These are phyloP conservation scores for Thomomys bottae DNA, from an alignment of 2,113 vertebrate species.

Conservation along the genomic window DNA sequence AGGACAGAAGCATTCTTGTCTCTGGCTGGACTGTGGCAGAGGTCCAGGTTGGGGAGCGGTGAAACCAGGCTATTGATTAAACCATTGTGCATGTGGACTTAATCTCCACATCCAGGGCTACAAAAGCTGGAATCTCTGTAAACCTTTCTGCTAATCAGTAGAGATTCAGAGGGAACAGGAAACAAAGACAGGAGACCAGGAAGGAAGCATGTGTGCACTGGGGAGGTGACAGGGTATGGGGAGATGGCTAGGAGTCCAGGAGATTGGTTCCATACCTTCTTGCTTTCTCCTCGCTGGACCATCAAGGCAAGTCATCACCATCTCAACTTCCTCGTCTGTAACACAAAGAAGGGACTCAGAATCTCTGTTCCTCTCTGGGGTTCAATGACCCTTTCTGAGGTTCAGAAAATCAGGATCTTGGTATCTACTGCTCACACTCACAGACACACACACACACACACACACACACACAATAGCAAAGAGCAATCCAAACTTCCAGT, in stretches of 20 bases:
- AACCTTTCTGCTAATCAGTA: constrained; percentile 7
- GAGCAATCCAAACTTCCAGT: background rate
- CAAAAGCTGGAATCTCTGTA: constrained; percentile 28
- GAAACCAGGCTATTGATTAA: constrained; percentile 40
- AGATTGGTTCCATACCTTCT: background rate
- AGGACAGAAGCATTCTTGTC: background rate
- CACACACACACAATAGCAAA: background rate
- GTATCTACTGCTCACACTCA: background rate
- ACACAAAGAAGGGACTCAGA: background rate
- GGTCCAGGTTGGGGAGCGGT: background rate
- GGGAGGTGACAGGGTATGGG: background rate
- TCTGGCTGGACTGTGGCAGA: background rate
- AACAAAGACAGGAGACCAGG: background rate
- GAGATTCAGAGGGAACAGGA: background rate
- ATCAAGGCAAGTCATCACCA: background rate
- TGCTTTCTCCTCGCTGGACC: background rate
- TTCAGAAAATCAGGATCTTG: background rate
- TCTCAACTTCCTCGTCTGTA: background rate
- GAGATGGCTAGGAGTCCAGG: background rate
- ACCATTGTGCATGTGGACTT: constrained; percentile 19
- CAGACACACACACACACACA: too few relatives aligned
- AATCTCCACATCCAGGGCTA: constrained; percentile 12
- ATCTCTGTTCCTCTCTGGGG: background rate
- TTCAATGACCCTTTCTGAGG: background rate
- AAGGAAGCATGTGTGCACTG: background rate